Evolutionary conservation across 2,797 vertebrate species (phyloP), one percentile per base, ranked within the genome.

Genomic region (Urosaurus nigricauda): DNA sequence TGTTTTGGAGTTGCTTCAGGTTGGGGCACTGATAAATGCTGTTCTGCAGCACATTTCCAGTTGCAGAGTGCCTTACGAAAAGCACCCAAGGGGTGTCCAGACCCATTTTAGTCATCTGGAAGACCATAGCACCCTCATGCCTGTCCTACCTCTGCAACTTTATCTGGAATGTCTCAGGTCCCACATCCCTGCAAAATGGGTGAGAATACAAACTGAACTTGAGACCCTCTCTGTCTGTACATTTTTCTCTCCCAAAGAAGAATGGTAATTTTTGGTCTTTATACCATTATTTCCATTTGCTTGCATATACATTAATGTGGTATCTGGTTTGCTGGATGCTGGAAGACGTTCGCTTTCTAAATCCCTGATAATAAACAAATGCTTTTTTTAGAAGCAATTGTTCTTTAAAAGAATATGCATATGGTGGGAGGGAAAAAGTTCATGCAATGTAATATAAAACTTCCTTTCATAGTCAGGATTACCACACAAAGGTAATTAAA

Each of bases 401-500:
- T 82, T 73, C 19, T 90, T 89, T 47, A 2, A 79, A 71, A 70
- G 47, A 79, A 53, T 29, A 79, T 3, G 65, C 53, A 60, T 21
- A 71, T 65, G 40, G 40, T 73, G 8, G 3, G 32, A 26, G 32
- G 6, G 26, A 2, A 0, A 60, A 78, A 17, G 13, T 0, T 11
- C 3, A 21, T 85, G 85, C 79, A 90, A 93, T 35, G 6, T 5
- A 58, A 58, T 58, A 87, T 84, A 53, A 68, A 81, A 93, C 65
- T 17, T 40, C 4, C 82, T 89, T 89, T 90, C 3, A 0, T 35
- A 1, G 60, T 37, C 91, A 80, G 65, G 40, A 87, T 91, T 82
- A 74, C 56, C 4, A 11, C 92, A 47, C 8, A 37, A 92, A 12
- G 65, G 81, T 19, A 74, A n/a, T 5, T 91, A 29, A 47, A 89